Percentiles rank a stretch among this genome's conserved stretches.
phyloP scores from a whole-genome alignment of 2,113 vertebrate species.

The Progne subis region DNA sequence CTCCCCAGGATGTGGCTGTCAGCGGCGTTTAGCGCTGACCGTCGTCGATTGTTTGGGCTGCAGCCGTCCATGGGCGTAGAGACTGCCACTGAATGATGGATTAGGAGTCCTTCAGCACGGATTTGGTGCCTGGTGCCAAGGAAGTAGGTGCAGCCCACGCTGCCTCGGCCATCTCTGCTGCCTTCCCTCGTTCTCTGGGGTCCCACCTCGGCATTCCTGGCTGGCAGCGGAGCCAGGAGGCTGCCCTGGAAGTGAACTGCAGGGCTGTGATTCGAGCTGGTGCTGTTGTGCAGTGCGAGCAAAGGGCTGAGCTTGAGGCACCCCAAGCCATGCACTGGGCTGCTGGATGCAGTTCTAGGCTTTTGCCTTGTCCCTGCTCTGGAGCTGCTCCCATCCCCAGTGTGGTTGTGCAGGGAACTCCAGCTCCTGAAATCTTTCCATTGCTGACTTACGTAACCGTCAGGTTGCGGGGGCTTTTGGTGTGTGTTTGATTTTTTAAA shows the following conservation, averaged over 20 bases:
- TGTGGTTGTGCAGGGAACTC: background rate
- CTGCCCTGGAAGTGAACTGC: background rate
- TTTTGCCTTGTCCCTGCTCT: background rate
- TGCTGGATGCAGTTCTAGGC: background rate
- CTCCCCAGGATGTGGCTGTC: background rate
- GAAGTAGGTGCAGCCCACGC: background rate
- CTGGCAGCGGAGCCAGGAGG: background rate
- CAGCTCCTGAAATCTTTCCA: background rate
- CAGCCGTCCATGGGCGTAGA: fast-evolving
- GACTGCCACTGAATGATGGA: background rate
- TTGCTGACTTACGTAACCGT: background rate
- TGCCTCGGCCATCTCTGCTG: background rate
- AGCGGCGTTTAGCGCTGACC: background rate
- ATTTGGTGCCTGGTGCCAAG: background rate
- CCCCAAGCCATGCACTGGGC: background rate
- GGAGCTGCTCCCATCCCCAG: background rate
- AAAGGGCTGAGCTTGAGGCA: background rate
- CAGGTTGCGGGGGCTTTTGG: background rate
- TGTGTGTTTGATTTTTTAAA: background rate
- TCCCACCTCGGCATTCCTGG: fast-evolving
- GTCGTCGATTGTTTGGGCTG: background rate
- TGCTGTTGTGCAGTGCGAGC: background rate
- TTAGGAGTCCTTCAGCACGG: fast-evolving
- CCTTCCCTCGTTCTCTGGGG: background rate
- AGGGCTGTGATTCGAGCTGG: background rate